Conservation (phyloP, 2,888 invertebrate species). For the Apoderus coryli region DNA sequence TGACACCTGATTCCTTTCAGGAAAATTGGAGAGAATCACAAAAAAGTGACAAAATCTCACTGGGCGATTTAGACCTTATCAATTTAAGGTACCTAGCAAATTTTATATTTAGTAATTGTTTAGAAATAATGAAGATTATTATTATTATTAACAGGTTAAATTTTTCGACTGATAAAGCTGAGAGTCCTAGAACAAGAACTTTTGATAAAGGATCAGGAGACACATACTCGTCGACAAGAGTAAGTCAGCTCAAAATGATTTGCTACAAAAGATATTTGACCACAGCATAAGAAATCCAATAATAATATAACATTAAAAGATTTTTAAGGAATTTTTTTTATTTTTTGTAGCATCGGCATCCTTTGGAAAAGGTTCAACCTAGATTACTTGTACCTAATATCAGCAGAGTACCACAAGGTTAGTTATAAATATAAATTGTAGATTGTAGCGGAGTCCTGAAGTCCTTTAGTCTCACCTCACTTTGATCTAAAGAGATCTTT, state of each 20-base stretch:
- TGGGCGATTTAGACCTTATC: slow-evolving; percentile 28
- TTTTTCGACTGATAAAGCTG: slow-evolving; percentile 14
- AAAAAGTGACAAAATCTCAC: slow-evolving; percentile 25
- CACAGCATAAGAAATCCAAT: too few relatives aligned
- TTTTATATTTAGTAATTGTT: too few relatives aligned
- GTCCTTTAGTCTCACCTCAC: too few relatives aligned
- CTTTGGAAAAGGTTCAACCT: slow-evolving; percentile 15
- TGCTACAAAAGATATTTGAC: too few relatives aligned
- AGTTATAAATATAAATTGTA: too few relatives aligned
- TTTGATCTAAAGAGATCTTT: too few relatives aligned
- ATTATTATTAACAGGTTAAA: slow-evolving; percentile 18
- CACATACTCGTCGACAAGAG: slow-evolving; percentile 11
- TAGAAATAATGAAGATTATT: too few relatives aligned
- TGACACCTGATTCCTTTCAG: too few relatives aligned
- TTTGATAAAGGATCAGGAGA: slow-evolving; percentile 18
- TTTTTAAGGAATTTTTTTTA: slow-evolving; percentile 4
- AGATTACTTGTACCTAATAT: slow-evolving; percentile 15
- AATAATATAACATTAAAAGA: not conserved
- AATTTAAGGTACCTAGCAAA: slow-evolving; percentile 32
- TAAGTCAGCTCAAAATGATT: too few relatives aligned
- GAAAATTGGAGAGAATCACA: slow-evolving; percentile 21
- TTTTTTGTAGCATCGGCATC: slow-evolving; percentile 16
- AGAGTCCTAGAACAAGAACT: slow-evolving; percentile 11
- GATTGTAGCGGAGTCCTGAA: too few relatives aligned
- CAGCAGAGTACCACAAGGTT: slow-evolving; percentile 11